phyloP scores from a whole-genome alignment of 2,797 vertebrate genomes.

The Lagocephalus sceleratus region DNA sequence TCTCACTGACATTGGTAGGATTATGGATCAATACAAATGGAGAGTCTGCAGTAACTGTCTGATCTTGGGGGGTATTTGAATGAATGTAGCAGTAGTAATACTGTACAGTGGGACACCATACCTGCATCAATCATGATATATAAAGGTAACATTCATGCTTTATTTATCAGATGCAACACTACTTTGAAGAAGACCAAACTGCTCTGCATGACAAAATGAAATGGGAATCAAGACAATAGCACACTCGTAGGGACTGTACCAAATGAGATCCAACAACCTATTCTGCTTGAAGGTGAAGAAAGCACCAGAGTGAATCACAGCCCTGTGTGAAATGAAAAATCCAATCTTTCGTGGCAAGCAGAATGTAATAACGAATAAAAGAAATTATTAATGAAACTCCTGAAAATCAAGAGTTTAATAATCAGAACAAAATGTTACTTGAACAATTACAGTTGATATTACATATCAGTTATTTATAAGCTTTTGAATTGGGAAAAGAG shows the following conservation, averaged over 20 bases:
- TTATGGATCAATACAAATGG: conserved; percentile 36
- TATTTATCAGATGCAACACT: neutral
- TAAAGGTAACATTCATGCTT: neutral
- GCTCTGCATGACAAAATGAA: conserved; percentile 7
- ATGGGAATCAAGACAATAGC: neutral
- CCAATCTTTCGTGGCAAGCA: no score
- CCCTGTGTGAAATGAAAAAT: neutral
- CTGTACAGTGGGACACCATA: conserved; percentile 4
- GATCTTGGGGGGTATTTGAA: conserved; percentile 16
- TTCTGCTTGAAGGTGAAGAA: neutral
- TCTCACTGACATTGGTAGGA: conserved; percentile 24
- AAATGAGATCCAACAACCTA: conserved; percentile 6
- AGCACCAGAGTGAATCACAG: neutral
- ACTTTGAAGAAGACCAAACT: conserved; percentile 10
- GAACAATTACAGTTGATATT: no score
- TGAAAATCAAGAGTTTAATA: no score
- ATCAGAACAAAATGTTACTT: no score
- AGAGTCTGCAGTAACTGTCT: conserved; percentile 20
- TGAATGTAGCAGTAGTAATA: conserved; percentile 6
- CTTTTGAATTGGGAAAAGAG: no score
- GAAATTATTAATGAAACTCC: no score
- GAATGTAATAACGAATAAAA: no score
- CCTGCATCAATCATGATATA: conserved; percentile 17
- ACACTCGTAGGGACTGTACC: conserved; percentile 5
- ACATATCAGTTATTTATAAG: no score